Evolutionary conservation across 2,797 vertebrate species (phyloP).

Genomic region (Buphagus erythrorhynchus): DNA sequence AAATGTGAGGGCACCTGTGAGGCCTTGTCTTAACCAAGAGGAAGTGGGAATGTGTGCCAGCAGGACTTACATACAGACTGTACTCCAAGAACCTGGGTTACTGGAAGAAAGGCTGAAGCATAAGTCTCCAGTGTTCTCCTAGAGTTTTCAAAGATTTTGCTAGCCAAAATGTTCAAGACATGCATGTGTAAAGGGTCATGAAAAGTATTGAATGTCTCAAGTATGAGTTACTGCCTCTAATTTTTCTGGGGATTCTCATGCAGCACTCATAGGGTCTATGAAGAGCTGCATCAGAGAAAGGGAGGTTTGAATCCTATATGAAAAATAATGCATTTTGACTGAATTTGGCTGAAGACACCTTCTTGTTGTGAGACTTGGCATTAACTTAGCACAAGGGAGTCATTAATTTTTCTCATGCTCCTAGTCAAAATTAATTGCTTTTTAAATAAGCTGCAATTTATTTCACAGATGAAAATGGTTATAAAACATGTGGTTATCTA

Average conservation of each 20-base stretch:
- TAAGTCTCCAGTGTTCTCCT: neutral
- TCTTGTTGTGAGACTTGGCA: neutral
- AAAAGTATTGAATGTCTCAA: neutral
- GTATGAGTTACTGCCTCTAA: neutral
- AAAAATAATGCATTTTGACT: conserved; percentile 39
- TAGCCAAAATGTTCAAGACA: neutral
- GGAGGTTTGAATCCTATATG: neutral
- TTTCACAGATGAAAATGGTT: neutral
- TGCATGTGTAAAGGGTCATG: neutral
- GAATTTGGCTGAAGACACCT: neutral
- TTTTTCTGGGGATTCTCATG: conserved; percentile 17
- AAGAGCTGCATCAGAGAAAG: neutral
- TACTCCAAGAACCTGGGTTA: neutral
- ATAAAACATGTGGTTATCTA: neutral
- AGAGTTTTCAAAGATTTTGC: neutral
- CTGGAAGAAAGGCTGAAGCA: neutral
- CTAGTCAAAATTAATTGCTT: conserved; percentile 4
- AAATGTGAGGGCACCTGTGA: neutral
- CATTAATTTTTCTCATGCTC: neutral
- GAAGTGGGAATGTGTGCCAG: neutral
- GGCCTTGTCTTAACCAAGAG: neutral
- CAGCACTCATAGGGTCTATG: neutral
- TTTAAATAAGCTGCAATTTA: neutral
- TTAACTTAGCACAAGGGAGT: neutral
- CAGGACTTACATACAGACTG: neutral